These are phyloP conservation scores for Falcunculus frontatus DNA, from an alignment of 2,113 vertebrate species.

Conservation along the genomic window DNA sequence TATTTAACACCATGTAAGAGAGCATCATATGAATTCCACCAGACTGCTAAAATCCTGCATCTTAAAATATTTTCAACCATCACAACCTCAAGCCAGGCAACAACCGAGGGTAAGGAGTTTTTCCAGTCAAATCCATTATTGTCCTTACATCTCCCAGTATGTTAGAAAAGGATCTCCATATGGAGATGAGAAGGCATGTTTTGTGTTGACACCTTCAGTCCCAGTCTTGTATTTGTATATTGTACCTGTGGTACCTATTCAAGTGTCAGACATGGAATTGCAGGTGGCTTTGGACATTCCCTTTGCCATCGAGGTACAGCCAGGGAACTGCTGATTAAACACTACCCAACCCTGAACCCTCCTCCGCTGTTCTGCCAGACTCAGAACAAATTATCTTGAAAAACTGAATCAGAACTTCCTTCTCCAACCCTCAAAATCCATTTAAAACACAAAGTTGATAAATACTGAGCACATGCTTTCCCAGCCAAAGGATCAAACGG, in stretches of 20 bases:
- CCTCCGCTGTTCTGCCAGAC: too few species aligned
- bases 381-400: neutral
- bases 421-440: neutral
- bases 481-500: accelerated
- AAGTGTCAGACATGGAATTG: neutral
- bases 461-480: accelerated
- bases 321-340: neutral
- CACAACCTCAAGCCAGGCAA: neutral
- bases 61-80: neutral
- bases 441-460: neutral
- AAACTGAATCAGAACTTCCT: neutral
- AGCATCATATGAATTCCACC: neutral
- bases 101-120: neutral
- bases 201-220: neutral
- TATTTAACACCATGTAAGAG: neutral
- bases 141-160: accelerated
- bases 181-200: accelerated
- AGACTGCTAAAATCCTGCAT: neutral
- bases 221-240: neutral
- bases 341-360: neutral
- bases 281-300: neutral
- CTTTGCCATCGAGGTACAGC: neutral
- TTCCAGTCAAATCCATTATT: neutral
- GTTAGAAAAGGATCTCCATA: neutral
- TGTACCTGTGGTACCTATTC: neutral